phyloP scores from a whole-genome alignment of 2,797 vertebrate species.

The Bradypus variegatus region DNA sequence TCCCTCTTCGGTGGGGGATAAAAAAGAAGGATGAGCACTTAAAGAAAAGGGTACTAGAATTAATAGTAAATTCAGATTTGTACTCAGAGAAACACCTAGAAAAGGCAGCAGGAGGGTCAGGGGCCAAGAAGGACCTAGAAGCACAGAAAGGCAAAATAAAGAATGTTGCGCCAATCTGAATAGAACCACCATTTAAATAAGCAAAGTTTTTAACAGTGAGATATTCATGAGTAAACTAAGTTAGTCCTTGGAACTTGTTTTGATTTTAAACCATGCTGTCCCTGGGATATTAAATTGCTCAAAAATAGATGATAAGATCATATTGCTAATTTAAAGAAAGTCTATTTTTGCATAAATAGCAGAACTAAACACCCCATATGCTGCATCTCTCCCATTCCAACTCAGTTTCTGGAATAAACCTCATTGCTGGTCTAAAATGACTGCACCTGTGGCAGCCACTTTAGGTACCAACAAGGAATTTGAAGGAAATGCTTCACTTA shows the following conservation, averaged over 20 bases:
- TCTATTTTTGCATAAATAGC: background rate
- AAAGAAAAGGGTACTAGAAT: background rate
- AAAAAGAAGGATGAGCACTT: background rate
- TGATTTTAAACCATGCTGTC: background rate
- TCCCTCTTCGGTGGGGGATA: background rate
- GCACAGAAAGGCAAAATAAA: background rate
- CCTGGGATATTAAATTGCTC: too few species aligned
- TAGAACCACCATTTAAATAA: background rate
- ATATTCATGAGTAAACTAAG: background rate
- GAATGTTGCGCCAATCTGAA: background rate
- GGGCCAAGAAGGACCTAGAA: background rate
- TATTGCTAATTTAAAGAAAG: background rate
- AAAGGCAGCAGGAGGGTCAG: background rate
- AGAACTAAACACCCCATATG: rapidly evolving
- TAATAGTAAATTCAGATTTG: background rate
- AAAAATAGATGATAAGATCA: background rate
- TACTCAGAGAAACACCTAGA: background rate
- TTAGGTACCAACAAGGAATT: rapidly evolving
- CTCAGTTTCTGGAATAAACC: background rate
- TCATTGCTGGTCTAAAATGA: background rate
- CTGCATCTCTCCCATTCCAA: background rate
- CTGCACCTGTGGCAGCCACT: rapidly evolving
- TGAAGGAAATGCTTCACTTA: rapidly evolving
- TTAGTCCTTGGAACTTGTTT: background rate
- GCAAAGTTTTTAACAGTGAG: background rate